A percentile compares a stretch with the other conserved stretches of the same genome.
Conservation (phyloP, 2,888 invertebrate genomes). For the Dryococelus australis region DNA sequence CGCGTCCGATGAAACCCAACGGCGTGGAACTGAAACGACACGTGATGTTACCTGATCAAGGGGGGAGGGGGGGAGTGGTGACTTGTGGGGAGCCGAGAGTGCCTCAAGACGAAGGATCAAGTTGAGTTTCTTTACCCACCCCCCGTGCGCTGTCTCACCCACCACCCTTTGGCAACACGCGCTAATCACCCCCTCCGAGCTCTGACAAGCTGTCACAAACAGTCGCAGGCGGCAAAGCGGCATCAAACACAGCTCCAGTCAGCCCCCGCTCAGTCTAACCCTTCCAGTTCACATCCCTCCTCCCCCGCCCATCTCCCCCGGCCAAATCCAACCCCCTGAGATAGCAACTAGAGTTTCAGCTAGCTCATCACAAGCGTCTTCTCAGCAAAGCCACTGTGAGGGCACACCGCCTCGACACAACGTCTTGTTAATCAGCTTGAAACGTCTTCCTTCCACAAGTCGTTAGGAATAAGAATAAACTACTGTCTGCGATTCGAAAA, state of each 20-base stretch:
- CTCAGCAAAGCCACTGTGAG: background rate
- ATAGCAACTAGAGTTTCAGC: background rate
- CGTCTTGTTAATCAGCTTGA: too few relatives aligned
- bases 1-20: background rate
- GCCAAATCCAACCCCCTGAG: background rate
- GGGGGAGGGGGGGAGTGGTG: background rate
- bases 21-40: background rate
- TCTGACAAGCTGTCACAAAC: constrained; percentile 16
- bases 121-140: background rate
- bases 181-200: constrained; percentile 16
- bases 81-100: background rate
- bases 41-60: background rate
- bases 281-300: background rate
- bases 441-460: too few relatives aligned
- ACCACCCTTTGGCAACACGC: background rate
- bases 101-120: background rate
- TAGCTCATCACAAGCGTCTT: background rate
- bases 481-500: too few relatives aligned
- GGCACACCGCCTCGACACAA: background rate
- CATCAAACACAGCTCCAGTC: background rate
- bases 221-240: constrained; percentile 16
- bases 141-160: background rate
- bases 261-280: background rate
- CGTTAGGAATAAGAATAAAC: too few relatives aligned
- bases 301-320: too few relatives aligned